phyloP scores from a whole-genome alignment of 2,888 invertebrate species.

The Linyphia triangularis region DNA sequence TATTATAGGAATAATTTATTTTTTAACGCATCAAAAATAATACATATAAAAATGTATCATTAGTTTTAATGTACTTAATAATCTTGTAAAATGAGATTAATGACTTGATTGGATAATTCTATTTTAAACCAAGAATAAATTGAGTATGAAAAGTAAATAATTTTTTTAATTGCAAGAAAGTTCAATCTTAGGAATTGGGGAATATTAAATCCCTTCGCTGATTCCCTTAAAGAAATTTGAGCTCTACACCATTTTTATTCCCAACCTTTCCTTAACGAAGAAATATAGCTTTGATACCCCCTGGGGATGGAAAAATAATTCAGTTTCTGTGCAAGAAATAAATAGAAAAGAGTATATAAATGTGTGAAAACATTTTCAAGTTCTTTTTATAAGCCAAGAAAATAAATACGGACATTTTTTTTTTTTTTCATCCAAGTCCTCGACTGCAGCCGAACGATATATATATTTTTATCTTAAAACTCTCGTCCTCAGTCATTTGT shows the following conservation, averaged over 20 bases:
- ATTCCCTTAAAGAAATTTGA: neutral
- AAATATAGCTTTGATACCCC: neutral
- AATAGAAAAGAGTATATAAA: slow-evolving; percentile 28
- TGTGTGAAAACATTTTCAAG: slow-evolving; percentile 18
- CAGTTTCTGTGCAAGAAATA: slow-evolving; percentile 5
- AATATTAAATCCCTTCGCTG: neutral
- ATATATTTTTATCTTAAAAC: slow-evolving; percentile 1
- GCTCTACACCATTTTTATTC: neutral
- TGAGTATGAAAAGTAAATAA: too few relatives aligned
- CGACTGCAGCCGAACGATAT: neutral
- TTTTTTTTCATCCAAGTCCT: neutral
- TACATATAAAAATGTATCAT: too few relatives aligned
- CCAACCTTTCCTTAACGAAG: neutral
- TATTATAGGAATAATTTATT: neutral
- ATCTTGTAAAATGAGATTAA: too few relatives aligned
- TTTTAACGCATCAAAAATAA: neutral
- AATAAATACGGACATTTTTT: slow-evolving; percentile 31
- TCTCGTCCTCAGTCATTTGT: slow-evolving; percentile 11
- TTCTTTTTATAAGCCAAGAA: slow-evolving; percentile 10
- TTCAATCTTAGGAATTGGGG: neutral
- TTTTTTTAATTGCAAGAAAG: neutral
- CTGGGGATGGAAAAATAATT: neutral
- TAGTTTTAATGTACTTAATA: too few relatives aligned
- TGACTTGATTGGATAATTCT: too few relatives aligned
- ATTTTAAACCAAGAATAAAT: too few relatives aligned